These are phyloP conservation scores for Drosophila tsacasi DNA, from an alignment of 1,140 invertebrate species.

Conservation along the genomic window DNA sequence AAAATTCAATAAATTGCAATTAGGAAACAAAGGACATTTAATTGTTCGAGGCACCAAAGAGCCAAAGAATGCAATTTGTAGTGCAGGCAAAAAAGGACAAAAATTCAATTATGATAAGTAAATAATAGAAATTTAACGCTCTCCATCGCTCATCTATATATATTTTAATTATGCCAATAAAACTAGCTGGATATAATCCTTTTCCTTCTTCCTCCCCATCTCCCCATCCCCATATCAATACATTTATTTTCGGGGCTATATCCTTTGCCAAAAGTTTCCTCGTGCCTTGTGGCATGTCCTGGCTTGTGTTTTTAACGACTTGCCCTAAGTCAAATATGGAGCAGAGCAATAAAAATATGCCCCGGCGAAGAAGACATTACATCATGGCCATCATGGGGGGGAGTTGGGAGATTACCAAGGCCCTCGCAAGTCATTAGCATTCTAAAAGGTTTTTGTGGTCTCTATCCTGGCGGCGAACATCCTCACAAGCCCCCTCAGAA, in stretches of 20 bases:
- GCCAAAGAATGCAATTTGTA: constrained; percentile 53
- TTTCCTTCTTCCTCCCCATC: constrained; percentile 24
- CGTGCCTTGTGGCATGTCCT: constrained; percentile 70
- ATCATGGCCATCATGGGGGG: constrained; percentile 5
- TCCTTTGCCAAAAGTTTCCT: constrained; percentile 19
- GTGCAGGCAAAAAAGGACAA: constrained; percentile 36
- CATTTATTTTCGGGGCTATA: constrained; percentile 1
- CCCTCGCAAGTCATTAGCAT: constrained; percentile 77
- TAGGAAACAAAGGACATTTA: constrained; percentile 60
- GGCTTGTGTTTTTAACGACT: constrained; percentile 68
- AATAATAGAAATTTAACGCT: constrained; percentile 50
- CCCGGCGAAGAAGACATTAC: constrained; percentile 43
- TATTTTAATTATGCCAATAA: constrained; percentile 62
- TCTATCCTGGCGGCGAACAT: constrained; percentile 34
- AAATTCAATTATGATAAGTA: constrained; percentile 63
- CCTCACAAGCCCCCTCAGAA: constrained; percentile 31
- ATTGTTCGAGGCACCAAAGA: constrained; percentile 28
- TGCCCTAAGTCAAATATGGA: constrained; percentile 40
- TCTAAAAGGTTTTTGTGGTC: constrained; percentile 80
- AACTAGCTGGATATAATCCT: constrained; percentile 25
- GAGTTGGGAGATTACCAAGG: constrained; percentile 18
- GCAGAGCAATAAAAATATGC: constrained; percentile 70
- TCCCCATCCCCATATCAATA: neutral
- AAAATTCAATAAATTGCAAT: constrained; percentile 63
- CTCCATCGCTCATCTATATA: constrained; percentile 17